A percentile compares a stretch with the other conserved stretches of the same genome.
Conservation (phyloP, 1,140 invertebrate genomes). For the Pseudobourletiella spinata region DNA sequence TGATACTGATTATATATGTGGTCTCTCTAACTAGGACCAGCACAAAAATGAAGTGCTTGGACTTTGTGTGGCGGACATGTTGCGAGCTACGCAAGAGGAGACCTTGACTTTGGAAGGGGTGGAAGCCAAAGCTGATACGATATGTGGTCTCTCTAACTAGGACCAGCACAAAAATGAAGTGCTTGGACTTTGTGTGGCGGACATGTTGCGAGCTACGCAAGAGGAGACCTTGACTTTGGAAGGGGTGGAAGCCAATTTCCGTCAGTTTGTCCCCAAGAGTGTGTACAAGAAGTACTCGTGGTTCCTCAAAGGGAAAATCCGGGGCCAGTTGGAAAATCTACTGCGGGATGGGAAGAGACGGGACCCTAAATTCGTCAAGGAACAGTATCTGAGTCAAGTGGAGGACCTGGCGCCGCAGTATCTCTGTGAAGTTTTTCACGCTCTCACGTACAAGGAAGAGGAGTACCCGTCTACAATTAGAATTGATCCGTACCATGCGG, state of each 20-base stretch:
- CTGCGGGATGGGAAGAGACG: conserved; percentile 51
- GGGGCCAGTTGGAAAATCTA: conserved; percentile 12
- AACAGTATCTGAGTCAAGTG: conserved; percentile 66
- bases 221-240: conserved; percentile 57
- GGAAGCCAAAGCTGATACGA: conserved; percentile 64
- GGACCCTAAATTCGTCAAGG: conserved; percentile 59
- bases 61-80: conserved; percentile 74
- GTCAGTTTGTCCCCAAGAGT: conserved; percentile 68
- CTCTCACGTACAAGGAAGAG: conserved; percentile 51
- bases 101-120: conserved; percentile 53
- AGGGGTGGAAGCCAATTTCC: conserved; percentile 62
- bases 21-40: conserved; percentile 47
- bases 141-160: too few relatives aligned
- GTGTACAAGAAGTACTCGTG: conserved; percentile 61
- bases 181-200: conserved; percentile 68
- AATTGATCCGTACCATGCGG: conserved; percentile 59
- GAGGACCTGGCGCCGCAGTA: conserved; percentile 68
- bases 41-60: conserved; percentile 65
- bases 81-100: conserved; percentile 61
- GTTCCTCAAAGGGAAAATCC: conserved; percentile 50
- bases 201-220: conserved; percentile 66
- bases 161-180: conserved; percentile 62
- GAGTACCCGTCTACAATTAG: conserved; percentile 52
- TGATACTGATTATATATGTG: not conserved
- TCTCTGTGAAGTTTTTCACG: conserved; percentile 64